These are phyloP conservation scores for Vicugna pacos DNA, from an alignment of 2,113 vertebrate genomes.

Conservation along the genomic window DNA sequence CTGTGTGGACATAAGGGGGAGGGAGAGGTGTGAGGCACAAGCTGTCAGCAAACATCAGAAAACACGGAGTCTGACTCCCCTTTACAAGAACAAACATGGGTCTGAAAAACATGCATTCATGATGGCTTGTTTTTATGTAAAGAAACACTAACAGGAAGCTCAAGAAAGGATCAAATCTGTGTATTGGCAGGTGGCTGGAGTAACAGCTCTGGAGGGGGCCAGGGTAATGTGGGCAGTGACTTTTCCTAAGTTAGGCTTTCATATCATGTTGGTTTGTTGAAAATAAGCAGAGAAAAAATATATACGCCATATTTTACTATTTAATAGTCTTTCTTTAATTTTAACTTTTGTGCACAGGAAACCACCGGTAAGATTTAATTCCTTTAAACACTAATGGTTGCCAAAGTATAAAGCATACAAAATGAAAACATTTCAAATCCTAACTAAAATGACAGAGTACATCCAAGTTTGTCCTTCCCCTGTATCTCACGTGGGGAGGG, in stretches of 20 bases:
- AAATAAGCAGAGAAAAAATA: not conserved
- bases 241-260: not conserved
- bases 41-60: not conserved
- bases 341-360: constrained; percentile 1
- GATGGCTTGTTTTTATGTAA: not conserved
- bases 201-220: not conserved
- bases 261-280: not conserved
- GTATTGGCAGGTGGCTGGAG: not conserved
- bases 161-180: not conserved
- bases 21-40: not conserved
- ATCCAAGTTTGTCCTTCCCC: not conserved
- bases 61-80: not conserved
- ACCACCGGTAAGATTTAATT: not conserved
- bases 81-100: not conserved
- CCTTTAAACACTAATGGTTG: not conserved
- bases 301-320: not conserved
- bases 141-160: not conserved
- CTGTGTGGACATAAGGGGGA: not conserved
- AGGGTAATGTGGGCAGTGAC: not conserved
- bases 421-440: not conserved
- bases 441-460: not conserved
- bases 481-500: not conserved
- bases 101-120: not conserved
- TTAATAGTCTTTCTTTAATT: not conserved
- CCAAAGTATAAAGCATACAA: not conserved